Base-by-base conservation (phyloP, 2,888 invertebrate genomes). In the Parapristionchus giblindavisi region DNA sequence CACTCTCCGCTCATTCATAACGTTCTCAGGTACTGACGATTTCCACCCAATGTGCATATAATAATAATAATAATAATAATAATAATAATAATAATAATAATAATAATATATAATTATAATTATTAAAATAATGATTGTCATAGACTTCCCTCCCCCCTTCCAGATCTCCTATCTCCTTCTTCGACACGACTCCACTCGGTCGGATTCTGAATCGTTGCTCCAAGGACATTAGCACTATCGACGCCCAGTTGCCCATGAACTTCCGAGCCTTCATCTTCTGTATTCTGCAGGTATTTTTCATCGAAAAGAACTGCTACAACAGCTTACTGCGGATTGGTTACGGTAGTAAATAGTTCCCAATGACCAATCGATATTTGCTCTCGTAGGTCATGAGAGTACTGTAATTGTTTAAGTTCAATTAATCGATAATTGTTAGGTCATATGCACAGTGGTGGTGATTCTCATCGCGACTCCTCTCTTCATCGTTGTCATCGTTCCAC, bases 151-250 rank as follows among this genome's bases (percentile, higher is more conserved):
- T n/a, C n/a, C n/a, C n/a, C n/a, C n/a, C 14, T 34, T 76, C 88
- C n/a, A 85, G 85, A 21, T 85, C 85, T 84, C 83, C 88, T 70
- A 84, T 89, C 87, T 79, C 85, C 3, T 89, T 89, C 81, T 89
- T 88, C 76, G 89, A 89, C 77, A 84, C 86, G 17, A 89, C 88
- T 4, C 89, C 89, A 2, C 78, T 86, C 11, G 90, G 90, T 29
- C 82, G 89, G 51, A 86, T 90, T 71, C 78, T 90, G 77, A 90
- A 90, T 79, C 83, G 89, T 66, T 84, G 83, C 61, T 82, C 85
- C 4, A 86, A 88, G 75, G 85, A 87, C 75, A 80, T 87, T 36
- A 85, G 85, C 40, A 80, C 79, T 0, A 80, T 86, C 48, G 87
- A 87, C 65, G 78, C 78, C 65, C 65, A 81, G n/a, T 51, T 84